Evolutionary conservation across 1,140 invertebrate genomes (phyloP).

Genomic region (Teleogryllus occipitalis): DNA sequence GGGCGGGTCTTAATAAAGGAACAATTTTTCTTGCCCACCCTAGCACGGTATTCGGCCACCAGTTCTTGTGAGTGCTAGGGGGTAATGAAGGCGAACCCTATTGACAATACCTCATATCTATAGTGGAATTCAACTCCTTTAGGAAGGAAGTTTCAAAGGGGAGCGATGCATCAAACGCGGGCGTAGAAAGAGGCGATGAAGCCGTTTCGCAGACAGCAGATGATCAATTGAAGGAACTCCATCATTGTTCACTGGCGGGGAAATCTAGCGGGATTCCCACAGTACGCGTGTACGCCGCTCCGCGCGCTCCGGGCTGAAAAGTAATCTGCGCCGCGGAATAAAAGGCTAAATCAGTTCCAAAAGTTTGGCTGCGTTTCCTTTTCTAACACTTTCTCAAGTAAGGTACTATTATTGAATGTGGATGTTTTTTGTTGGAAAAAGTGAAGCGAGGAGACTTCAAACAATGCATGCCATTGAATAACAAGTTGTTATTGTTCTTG

Average conservation of each 20-base stretch:
- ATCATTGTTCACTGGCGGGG: background rate
- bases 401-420: too few relatives aligned
- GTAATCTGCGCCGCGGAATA: too few relatives aligned
- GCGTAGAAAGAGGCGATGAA: background rate
- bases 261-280: background rate
- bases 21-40: background rate
- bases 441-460: too few relatives aligned
- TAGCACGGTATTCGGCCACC: background rate
- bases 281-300: too few relatives aligned
- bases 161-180: background rate
- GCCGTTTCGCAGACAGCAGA: background rate
- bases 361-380: too few relatives aligned
- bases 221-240: background rate
- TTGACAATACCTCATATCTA: constrained; percentile 2
- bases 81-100: background rate
- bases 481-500: too few relatives aligned
- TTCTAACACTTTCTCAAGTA: too few relatives aligned
- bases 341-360: too few relatives aligned
- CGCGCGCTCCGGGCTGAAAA: too few relatives aligned
- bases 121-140: background rate
- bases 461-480: too few relatives aligned
- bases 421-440: too few relatives aligned
- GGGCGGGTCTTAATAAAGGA: background rate
- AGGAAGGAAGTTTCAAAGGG: background rate
- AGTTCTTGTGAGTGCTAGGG: background rate